phyloP scores from a whole-genome alignment of 1,140 invertebrate species.

The Papilio machaon region DNA sequence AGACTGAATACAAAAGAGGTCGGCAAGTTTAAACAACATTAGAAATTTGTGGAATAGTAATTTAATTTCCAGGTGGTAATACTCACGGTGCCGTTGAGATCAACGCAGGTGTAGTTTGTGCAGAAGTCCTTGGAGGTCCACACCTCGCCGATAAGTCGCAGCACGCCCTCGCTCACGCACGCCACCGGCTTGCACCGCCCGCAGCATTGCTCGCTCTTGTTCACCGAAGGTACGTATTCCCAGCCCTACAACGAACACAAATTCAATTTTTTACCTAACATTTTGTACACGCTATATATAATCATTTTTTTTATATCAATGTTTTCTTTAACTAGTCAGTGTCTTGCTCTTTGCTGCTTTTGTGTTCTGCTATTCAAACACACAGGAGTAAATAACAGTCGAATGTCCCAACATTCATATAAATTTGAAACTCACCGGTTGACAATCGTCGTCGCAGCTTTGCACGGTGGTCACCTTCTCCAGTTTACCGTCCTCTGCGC shows the following conservation, averaged over 20 bases:
- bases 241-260: slow-evolving; percentile 61
- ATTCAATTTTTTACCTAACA: background rate
- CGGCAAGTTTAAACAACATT: background rate
- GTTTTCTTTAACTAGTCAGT: too few species aligned
- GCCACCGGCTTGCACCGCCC: slow-evolving; percentile 84
- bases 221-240: slow-evolving; percentile 66
- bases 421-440: slow-evolving; percentile 55
- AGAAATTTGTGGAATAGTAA: background rate
- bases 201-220: slow-evolving; percentile 83
- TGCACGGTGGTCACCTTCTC: slow-evolving; percentile 76
- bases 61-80: background rate
- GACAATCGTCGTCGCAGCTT: slow-evolving; percentile 67
- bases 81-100: slow-evolving; percentile 82
- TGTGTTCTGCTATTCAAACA: too few species aligned
- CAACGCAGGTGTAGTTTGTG: slow-evolving; percentile 82
- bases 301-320: too few species aligned
- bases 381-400: too few species aligned
- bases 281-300: too few species aligned
- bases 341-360: too few species aligned
- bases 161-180: slow-evolving; percentile 83
- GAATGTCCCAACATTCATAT: slow-evolving; percentile 55
- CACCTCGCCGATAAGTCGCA: slow-evolving; percentile 78
- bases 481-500: slow-evolving; percentile 68
- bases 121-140: slow-evolving; percentile 85
- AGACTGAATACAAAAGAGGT: background rate